Evolutionary conservation across 1,140 invertebrate species (phyloP).

Genomic region (Drosophila obscura): DNA sequence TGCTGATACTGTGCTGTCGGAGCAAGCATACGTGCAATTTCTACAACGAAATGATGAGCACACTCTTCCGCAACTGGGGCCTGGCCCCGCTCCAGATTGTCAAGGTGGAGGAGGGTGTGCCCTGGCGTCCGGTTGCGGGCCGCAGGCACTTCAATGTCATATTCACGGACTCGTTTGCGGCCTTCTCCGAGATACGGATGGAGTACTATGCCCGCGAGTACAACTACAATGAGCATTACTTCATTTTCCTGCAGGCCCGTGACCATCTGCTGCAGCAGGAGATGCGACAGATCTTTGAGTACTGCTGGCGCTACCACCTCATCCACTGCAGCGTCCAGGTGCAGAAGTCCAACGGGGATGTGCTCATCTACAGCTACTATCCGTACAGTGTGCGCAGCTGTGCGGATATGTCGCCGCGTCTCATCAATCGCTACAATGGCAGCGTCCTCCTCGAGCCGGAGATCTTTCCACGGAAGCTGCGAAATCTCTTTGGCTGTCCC

Average conservation of each 20-base stretch:
- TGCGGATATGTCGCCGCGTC: slow-evolving; percentile 34
- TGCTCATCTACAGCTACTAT: slow-evolving; percentile 68
- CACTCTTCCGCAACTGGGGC: slow-evolving; percentile 65
- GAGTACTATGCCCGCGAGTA: slow-evolving; percentile 52
- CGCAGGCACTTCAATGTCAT: slow-evolving; percentile 64
- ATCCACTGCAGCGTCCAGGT: slow-evolving; percentile 76
- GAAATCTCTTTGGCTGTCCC: slow-evolving; percentile 61
- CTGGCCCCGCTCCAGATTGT: slow-evolving; percentile 65
- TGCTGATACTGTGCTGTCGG: slow-evolving; percentile 64
- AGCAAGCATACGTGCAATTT: slow-evolving; percentile 67
- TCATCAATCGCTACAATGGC: slow-evolving; percentile 71
- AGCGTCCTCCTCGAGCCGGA: slow-evolving; percentile 29
- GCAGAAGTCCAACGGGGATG: slow-evolving; percentile 64
- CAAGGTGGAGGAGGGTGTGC: slow-evolving; percentile 36
- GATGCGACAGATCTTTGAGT: slow-evolving; percentile 67
- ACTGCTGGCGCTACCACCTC: slow-evolving; percentile 69
- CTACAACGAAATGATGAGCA: slow-evolving; percentile 72
- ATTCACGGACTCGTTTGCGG: slow-evolving; percentile 68
- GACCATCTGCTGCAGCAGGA: slow-evolving; percentile 52
- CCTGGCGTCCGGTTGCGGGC: slow-evolving; percentile 26
- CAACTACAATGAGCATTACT: slow-evolving; percentile 74
- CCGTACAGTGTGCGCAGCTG: slow-evolving; percentile 52
- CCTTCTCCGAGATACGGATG: slow-evolving; percentile 66
- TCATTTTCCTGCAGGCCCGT: slow-evolving; percentile 70
- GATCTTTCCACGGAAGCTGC: slow-evolving; percentile 65